These are phyloP conservation scores for Orgyia antiqua DNA, from an alignment of 2,888 invertebrate species.

Conservation along the genomic window DNA sequence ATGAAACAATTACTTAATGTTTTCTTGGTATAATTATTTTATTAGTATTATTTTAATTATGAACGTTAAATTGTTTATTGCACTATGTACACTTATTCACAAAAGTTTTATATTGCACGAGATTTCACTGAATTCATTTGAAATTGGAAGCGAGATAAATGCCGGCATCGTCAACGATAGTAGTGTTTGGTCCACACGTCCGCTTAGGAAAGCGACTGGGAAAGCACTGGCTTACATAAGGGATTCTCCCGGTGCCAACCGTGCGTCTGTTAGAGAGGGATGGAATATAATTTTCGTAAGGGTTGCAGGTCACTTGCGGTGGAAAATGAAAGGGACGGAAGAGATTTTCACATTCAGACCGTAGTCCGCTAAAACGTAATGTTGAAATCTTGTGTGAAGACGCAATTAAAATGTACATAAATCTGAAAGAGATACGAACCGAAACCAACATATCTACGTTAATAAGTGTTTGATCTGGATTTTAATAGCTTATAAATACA, in stretches of 20 bases:
- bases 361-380: conserved; percentile 44
- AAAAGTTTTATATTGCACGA: conserved; percentile 39
- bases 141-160: conserved; percentile 23
- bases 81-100: conserved; percentile 38
- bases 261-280: conserved; percentile 56
- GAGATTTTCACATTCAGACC: conserved; percentile 53
- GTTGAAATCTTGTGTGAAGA: conserved; percentile 67
- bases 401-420: conserved; percentile 72
- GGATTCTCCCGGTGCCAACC: conserved; percentile 62
- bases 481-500: conserved; percentile 35
- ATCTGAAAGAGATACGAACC: conserved; percentile 54
- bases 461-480: conserved; percentile 48
- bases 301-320: conserved; percentile 48
- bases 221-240: conserved; percentile 75
- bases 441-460: conserved; percentile 42
- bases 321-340: conserved; percentile 54
- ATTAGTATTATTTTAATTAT: too few species aligned
- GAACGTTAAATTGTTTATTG: too few species aligned
- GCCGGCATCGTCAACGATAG: conserved; percentile 48
- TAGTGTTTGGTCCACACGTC: conserved; percentile 39
- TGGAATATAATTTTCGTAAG: conserved; percentile 47
- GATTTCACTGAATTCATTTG: conserved; percentile 30
- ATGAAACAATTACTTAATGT: too few species aligned
- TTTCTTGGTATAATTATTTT: too few species aligned
- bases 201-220: conserved; percentile 28